Base-by-base conservation (phyloP, 2,888 invertebrate genomes). In the Biston betularia region DNA sequence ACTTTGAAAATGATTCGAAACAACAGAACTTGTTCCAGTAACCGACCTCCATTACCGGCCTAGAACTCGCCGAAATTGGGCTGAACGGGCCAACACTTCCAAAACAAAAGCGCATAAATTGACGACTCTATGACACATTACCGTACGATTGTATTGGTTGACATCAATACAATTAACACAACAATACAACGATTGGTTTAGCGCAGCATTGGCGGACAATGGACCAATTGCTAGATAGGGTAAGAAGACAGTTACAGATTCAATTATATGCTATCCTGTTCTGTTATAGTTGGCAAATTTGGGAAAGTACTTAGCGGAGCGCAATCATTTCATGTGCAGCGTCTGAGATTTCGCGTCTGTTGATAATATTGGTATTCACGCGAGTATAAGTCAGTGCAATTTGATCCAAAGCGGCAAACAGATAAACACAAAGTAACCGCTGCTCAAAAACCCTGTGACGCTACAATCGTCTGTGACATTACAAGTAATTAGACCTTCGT, bases 1-100 rank as follows among this genome's bases (percentile, higher is more conserved):
- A 99, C 85, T 99, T 99, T 90, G 98, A 98, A 87, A 97, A 96
- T 83, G 97, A 97, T 88, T 94, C 96, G 68, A 95, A 96, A 74
- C 97, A 97, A 84, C 97, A 97, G 86, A 97, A 97, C 79, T 74
- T 93, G 63, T 93, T 93, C 82, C 88, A 90, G 72, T 86, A 66
- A 48, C 54, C 45, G 38, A 3, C 34, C 62, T 53, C 53, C 52
- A 53, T 52, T 45, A 35, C 44, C 15, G 42, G 34, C 15, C 24
- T 11, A 24, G 42, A n/a, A 50, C n/a, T 12, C 6, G 9, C 46
- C 6, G 10, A 24, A 33, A 6, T 33, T 24, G 6, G 12, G 5
- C 10, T 24, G 49, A 33, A 12, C 10, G 46, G 7, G 12, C 8
- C 15, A 14, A 46, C 10, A 24, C 10, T 45, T 14, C 15, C 5